phyloP scores from a whole-genome alignment of 1,140 invertebrate species.

The Lerema accius region DNA sequence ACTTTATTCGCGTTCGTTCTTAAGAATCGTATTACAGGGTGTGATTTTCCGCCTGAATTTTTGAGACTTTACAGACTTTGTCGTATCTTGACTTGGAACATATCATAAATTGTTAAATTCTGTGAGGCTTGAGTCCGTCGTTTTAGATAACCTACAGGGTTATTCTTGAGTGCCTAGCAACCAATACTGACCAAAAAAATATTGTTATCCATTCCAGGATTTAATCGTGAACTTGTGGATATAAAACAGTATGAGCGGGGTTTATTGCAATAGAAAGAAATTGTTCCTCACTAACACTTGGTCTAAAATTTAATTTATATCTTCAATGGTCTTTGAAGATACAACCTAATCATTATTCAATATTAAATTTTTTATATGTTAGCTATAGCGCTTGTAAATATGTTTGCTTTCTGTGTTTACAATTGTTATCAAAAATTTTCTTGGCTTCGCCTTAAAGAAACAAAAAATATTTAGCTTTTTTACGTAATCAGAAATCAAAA shows the following conservation, averaged over 20 bases:
- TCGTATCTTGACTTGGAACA: conserved; percentile 50
- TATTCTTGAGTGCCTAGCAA: conserved; percentile 26
- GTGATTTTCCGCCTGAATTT: conserved; percentile 50
- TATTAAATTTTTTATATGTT: no score
- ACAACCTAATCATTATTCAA: no score
- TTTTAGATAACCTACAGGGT: conserved; percentile 23
- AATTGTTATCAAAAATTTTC: no score
- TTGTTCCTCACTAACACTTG: background rate
- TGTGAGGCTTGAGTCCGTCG: conserved; percentile 29
- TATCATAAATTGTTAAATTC: conserved; percentile 45
- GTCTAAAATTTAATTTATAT: background rate
- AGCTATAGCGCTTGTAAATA: no score
- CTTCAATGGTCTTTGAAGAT: background rate
- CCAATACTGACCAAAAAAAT: conserved; percentile 11
- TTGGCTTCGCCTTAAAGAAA: no score
- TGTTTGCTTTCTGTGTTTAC: no score
- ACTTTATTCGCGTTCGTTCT: conserved; percentile 17
- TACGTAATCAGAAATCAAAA: no score
- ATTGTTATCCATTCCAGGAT: conserved; percentile 13
- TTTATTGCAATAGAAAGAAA: background rate
- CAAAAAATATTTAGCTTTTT: no score
- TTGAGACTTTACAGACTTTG: conserved; percentile 46
- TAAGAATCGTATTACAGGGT: conserved; percentile 41
- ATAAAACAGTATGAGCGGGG: background rate
- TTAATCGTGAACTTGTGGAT: background rate